Evolutionary conservation across 2,797 vertebrate genomes (phyloP).

Genomic region (Ctenochaetus hawaiiensis): DNA sequence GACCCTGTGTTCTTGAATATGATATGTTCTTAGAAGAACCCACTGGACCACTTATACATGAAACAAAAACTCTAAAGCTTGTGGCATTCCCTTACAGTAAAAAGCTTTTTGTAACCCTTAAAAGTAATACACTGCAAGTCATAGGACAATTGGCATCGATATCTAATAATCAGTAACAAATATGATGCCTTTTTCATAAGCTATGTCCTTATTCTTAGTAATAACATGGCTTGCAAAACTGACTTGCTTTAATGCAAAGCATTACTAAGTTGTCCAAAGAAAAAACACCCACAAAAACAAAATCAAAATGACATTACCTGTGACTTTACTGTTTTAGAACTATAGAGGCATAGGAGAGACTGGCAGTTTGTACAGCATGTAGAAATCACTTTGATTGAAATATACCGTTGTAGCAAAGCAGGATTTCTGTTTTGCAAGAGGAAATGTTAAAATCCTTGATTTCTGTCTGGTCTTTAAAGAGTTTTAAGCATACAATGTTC

Average conservation of each 20-base stretch:
- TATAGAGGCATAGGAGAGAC: not conserved
- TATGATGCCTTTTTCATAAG: not conserved
- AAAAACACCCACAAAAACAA: too few species aligned
- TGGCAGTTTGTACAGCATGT: not conserved
- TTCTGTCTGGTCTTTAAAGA: not conserved
- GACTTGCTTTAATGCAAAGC: too few species aligned
- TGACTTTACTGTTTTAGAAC: not conserved
- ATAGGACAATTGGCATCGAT: not conserved
- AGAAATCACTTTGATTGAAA: not conserved
- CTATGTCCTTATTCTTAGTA: not conserved
- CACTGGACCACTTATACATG: too few species aligned
- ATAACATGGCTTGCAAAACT: too few species aligned
- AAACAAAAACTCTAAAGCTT: too few species aligned
- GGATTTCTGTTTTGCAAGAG: not conserved
- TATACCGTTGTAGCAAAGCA: not conserved
- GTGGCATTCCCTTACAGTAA: too few species aligned
- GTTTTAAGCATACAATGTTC: not conserved
- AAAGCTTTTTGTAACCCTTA: not conserved
- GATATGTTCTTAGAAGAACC: too few species aligned
- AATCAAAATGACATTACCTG: too few species aligned
- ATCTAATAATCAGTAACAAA: not conserved
- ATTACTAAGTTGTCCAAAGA: too few species aligned
- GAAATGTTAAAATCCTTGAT: constrained; percentile 3
- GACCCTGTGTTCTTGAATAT: too few species aligned
- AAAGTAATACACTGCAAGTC: not conserved